Evolutionary conservation across 2,888 invertebrate species (phyloP).

Genomic region (Drosophila quasianomalipes): DNA sequence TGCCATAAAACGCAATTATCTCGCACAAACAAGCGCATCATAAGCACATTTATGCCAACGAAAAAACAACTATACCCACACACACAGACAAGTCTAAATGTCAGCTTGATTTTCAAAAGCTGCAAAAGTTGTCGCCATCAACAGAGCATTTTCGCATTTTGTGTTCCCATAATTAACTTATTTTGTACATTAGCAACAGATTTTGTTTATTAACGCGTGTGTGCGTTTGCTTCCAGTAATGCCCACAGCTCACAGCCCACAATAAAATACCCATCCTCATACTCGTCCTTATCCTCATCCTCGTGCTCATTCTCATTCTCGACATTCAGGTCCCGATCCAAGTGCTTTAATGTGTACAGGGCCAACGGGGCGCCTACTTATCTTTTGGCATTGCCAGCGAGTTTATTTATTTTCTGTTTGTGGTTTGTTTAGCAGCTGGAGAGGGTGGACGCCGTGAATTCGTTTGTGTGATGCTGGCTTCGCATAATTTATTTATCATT

Average conservation of each 20-base stretch:
- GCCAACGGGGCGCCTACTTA: constrained; percentile 68
- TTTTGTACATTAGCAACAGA: constrained; percentile 80
- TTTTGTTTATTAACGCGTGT: constrained; percentile 77
- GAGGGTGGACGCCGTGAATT: constrained; percentile 10
- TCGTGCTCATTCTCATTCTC: background rate
- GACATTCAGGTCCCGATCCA: constrained; percentile 10
- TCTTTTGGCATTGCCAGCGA: constrained; percentile 68
- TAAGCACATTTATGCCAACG: constrained; percentile 35
- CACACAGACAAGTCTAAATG: constrained; percentile 16
- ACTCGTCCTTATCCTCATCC: background rate
- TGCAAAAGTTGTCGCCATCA: constrained; percentile 65
- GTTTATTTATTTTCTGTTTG: constrained; percentile 78
- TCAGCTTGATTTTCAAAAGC: constrained; percentile 52
- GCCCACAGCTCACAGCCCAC: constrained; percentile 11
- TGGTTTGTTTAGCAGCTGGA: constrained; percentile 45
- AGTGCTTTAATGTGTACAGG: constrained; percentile 52
- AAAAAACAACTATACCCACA: constrained; percentile 17
- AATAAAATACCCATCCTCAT: background rate
- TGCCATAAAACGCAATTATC: constrained; percentile 67
- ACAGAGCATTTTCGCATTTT: constrained; percentile 56
- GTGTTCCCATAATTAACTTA: constrained; percentile 73
- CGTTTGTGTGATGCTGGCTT: constrained; percentile 67
- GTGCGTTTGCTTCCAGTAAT: constrained; percentile 55
- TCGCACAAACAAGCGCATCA: constrained; percentile 43
- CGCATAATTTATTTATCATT: constrained; percentile 80